A percentile compares a stretch with the other conserved stretches of the same genome.
These are phyloP conservation scores for Lycorma delicatula DNA, from an alignment of 1,140 invertebrate genomes.

Conservation along the genomic window DNA sequence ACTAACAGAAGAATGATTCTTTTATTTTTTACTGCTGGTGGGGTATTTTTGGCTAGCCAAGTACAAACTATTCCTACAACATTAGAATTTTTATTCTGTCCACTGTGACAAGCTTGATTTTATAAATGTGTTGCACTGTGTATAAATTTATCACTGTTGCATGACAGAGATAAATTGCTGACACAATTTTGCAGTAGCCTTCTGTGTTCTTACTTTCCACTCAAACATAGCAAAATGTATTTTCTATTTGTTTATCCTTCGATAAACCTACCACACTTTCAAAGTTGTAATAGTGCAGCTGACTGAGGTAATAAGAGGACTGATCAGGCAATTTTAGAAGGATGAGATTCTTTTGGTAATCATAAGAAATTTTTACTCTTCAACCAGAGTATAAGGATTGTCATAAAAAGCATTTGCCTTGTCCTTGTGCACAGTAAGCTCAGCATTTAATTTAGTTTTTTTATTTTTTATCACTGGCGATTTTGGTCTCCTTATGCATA, in stretches of 20 bases:
- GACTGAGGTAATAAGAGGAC: conserved; percentile 31
- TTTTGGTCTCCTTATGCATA: not conserved
- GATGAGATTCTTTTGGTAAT: conserved; percentile 37
- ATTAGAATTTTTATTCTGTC: conserved; percentile 20
- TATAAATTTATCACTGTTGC: conserved; percentile 1
- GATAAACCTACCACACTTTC: conserved; percentile 29
- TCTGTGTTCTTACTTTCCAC: conserved; percentile 28
- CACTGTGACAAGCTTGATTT: conserved; percentile 14
- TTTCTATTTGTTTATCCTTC: conserved; percentile 26
- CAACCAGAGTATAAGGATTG: not conserved
- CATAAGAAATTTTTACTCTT: conserved; percentile 27
- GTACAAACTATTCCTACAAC: conserved; percentile 23
- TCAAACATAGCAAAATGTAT: conserved; percentile 31
- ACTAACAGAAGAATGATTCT: conserved; percentile 31
- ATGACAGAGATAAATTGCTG: conserved; percentile 26
- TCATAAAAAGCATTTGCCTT: not conserved
- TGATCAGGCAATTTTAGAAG: conserved; percentile 33
- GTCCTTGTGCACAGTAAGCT: not conserved
- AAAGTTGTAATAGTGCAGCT: conserved; percentile 31
- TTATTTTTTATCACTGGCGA: not conserved
- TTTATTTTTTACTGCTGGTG: conserved; percentile 19
- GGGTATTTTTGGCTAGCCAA: conserved; percentile 20
- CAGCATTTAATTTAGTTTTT: not conserved
- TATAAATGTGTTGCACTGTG: conserved; percentile 6
- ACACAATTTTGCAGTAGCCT: conserved; percentile 31